These are phyloP conservation scores for Lycia hirtaria DNA, from an alignment of 2,888 invertebrate species.

Conservation along the genomic window DNA sequence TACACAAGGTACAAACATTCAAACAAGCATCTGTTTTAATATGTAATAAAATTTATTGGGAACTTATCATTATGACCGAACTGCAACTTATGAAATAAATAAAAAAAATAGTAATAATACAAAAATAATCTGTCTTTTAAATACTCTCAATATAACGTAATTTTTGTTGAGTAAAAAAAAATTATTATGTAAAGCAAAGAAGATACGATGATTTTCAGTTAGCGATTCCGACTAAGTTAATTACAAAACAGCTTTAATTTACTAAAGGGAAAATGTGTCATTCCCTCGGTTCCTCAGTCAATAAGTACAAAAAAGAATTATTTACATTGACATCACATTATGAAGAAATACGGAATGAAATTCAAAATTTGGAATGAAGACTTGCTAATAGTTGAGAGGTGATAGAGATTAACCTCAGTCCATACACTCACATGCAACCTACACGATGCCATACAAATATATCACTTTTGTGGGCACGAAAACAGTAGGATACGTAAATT, in stretches of 20 bases:
- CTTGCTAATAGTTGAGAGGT: constrained; percentile 43
- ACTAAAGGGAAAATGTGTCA: constrained; percentile 3
- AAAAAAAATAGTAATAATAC: constrained; percentile 67
- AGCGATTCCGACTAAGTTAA: constrained; percentile 29
- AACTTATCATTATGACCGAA: constrained; percentile 60
- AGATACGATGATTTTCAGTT: constrained; percentile 43
- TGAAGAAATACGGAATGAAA: too few relatives aligned
- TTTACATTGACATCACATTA: constrained; percentile 72
- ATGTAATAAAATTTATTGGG: constrained; percentile 74
- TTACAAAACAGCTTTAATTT: constrained; percentile 41
- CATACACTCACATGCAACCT: constrained; percentile 49
- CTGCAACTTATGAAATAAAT: constrained; percentile 62
- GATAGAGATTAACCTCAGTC: constrained; percentile 50
- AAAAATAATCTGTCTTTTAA: constrained; percentile 79
- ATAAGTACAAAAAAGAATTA: constrained; percentile 75
- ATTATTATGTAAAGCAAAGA: constrained; percentile 33
- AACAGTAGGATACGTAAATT: too few relatives aligned
- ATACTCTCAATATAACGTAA: constrained; percentile 47
- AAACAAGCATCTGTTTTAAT: constrained; percentile 52
- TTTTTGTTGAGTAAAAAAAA: constrained; percentile 27
- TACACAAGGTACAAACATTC: too few relatives aligned
- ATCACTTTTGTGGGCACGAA: constrained; percentile 22
- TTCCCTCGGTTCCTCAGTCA: constrained; percentile 51
- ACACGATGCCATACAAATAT: constrained; percentile 26
- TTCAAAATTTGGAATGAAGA: constrained; percentile 70